Evolutionary conservation across 2,113 vertebrate genomes (phyloP).

Genomic region (Alligator sinensis): DNA sequence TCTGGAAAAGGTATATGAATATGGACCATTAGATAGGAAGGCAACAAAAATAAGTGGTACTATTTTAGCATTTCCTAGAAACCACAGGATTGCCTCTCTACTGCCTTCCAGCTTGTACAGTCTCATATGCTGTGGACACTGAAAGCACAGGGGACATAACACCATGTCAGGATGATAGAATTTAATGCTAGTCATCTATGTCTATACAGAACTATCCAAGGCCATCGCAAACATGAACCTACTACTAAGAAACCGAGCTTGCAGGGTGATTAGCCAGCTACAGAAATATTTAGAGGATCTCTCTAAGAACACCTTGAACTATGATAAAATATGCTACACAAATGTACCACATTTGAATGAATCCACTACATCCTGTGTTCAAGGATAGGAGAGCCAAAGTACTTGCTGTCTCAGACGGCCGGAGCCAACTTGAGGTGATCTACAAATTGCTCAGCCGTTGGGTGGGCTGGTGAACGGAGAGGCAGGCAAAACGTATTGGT

Average conservation of each 20-base stretch:
- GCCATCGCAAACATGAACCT: not conserved
- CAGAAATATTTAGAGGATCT: not conserved
- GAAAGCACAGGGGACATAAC: not conserved
- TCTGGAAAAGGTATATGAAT: not conserved
- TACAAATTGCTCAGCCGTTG: too few relatives aligned
- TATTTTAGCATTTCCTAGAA: not conserved
- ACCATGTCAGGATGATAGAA: not conserved
- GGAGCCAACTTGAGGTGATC: too few relatives aligned
- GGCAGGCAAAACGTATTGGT: too few relatives aligned
- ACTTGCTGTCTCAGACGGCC: not conserved
- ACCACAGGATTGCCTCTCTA: not conserved
- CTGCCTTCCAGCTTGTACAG: not conserved
- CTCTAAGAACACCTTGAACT: not conserved
- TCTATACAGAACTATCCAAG: too few relatives aligned
- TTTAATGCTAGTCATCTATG: not conserved
- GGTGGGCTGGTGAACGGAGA: too few relatives aligned
- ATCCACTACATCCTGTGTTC: not conserved
- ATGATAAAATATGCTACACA: not conserved
- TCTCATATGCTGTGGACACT: not conserved
- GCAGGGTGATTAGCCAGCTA: not conserved
- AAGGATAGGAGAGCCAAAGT: not conserved
- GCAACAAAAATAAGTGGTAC: not conserved
- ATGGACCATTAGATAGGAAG: not conserved
- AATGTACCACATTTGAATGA: not conserved
- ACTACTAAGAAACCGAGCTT: not conserved